Conservation (phyloP, 2,113 vertebrate species). For the Grammomys dolichurus region DNA sequence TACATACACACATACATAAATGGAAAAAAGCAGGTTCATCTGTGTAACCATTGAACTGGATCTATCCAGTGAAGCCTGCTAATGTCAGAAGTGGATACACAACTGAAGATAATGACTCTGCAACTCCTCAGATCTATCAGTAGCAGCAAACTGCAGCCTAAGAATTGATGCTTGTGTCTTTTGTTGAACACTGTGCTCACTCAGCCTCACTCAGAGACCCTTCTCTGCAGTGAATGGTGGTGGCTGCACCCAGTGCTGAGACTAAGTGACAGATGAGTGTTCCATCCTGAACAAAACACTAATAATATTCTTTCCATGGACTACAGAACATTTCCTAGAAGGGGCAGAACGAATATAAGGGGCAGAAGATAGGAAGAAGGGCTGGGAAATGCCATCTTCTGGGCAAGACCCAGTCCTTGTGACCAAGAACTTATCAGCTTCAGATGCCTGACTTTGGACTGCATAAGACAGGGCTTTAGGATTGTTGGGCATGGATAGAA, state of each 20-base stretch:
- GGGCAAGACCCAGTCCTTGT: background rate
- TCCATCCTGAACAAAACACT: background rate
- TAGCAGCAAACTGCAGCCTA: background rate
- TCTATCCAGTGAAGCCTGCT: background rate
- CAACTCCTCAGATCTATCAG: background rate
- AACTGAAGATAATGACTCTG: background rate
- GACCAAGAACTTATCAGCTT: background rate
- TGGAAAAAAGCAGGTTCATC: background rate
- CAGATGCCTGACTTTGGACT: too few species aligned
- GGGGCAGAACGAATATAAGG: background rate
- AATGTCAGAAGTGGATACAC: background rate
- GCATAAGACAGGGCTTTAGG: background rate
- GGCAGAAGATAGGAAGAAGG: background rate
- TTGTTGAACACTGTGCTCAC: background rate
- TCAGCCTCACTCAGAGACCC: background rate
- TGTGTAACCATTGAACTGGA: background rate
- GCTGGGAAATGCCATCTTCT: background rate
- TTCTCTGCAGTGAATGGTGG: background rate
- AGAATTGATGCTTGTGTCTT: background rate
- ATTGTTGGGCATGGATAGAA: background rate
- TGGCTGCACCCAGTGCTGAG: background rate
- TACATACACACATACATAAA: too few species aligned
- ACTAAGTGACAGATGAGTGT: background rate
- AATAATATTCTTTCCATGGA: too few species aligned
- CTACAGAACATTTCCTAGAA: background rate